Conservation (phyloP, 2,113 vertebrate species). For the Formicarius rufipectus region DNA sequence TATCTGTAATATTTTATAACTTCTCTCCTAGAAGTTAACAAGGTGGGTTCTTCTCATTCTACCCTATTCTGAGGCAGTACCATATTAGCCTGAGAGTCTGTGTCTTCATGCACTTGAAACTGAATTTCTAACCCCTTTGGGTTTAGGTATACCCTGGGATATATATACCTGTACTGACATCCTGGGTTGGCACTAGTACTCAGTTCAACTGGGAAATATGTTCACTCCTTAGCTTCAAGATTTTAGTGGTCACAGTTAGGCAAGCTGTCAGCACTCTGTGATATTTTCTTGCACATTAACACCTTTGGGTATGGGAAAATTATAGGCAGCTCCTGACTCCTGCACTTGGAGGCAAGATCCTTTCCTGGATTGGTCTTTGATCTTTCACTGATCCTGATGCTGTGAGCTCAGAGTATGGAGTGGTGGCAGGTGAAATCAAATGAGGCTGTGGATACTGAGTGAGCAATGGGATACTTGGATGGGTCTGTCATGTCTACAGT, state of each 20-base stretch:
- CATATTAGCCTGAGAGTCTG: not conserved
- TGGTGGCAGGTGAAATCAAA: not conserved
- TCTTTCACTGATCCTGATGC: not conserved
- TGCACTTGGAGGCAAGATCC: not conserved
- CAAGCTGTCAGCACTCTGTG: not conserved
- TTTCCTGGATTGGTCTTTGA: not conserved
- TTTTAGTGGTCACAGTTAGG: not conserved
- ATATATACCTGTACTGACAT: not conserved
- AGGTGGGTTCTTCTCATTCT: not conserved
- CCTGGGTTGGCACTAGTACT: not conserved
- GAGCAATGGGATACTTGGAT: not conserved
- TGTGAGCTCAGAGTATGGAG: not conserved
- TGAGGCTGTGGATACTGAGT: not conserved
- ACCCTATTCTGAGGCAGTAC: not conserved
- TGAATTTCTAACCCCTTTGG: not conserved
- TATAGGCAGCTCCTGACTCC: not conserved
- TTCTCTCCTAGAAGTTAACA: not conserved
- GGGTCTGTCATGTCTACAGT: not conserved
- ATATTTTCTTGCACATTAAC: not conserved
- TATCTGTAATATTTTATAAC: not conserved
- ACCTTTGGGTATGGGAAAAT: not conserved
- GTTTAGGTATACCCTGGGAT: not conserved
- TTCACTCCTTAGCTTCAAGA: not conserved
- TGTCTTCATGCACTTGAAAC: not conserved
- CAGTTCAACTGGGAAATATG: not conserved